Evolutionary conservation across 2,888 invertebrate species (phyloP).

Genomic region (Campoletis raptor): DNA sequence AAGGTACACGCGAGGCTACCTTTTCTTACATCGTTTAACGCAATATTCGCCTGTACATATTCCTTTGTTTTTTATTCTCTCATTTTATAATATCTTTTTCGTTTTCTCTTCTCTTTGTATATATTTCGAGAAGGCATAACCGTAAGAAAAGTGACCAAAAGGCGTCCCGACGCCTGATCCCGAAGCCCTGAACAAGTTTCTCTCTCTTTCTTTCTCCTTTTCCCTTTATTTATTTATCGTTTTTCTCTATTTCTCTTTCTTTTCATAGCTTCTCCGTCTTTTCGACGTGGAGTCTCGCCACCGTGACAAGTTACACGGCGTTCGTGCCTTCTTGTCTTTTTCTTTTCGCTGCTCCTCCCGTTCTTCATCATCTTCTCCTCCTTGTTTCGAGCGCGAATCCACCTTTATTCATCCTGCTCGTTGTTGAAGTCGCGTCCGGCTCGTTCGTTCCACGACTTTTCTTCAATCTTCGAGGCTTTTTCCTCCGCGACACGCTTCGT

Average conservation of each 20-base stretch:
- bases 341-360: slow-evolving; percentile 23
- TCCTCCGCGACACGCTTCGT: slow-evolving; percentile 69
- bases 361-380: slow-evolving; percentile 23
- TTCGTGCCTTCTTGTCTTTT: slow-evolving; percentile 51
- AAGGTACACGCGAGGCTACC: slow-evolving; percentile 53
- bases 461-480: slow-evolving; percentile 67
- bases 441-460: slow-evolving; percentile 55
- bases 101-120: slow-evolving; percentile 26
- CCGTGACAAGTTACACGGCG: slow-evolving; percentile 66
- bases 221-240: slow-evolving; percentile 7
- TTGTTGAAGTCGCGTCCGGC: slow-evolving; percentile 33
- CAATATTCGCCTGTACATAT: slow-evolving; percentile 65
- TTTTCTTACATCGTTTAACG: slow-evolving; percentile 70
- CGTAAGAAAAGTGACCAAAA: slow-evolving; percentile 61
- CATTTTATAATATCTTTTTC: slow-evolving; percentile 32
- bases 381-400: slow-evolving; percentile 37
- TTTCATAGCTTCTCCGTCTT: slow-evolving; percentile 17
- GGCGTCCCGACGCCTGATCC: slow-evolving; percentile 56
- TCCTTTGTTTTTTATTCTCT: slow-evolving; percentile 27
- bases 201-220: slow-evolving; percentile 21
- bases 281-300: slow-evolving; percentile 60
- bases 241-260: slow-evolving; percentile 21
- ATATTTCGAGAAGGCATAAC: slow-evolving; percentile 24
- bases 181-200: slow-evolving; percentile 32
- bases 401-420: slow-evolving; percentile 35